phyloP scores from a whole-genome alignment of 2,113 vertebrate species.

The Chinchilla lanigera region DNA sequence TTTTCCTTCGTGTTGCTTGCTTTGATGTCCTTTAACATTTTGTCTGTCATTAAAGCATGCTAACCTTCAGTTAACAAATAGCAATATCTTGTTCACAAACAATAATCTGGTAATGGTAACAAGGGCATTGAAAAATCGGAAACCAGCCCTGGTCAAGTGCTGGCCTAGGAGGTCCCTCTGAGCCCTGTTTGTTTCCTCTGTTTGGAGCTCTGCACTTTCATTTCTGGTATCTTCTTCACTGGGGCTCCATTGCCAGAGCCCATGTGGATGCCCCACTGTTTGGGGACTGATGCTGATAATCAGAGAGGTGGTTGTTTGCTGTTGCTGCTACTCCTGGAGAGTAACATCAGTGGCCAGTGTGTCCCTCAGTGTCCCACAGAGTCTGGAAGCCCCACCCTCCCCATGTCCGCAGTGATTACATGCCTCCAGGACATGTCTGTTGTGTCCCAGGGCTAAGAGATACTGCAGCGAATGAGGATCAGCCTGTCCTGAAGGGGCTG shows the following conservation, averaged over 20 bases:
- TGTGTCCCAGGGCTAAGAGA: neutral
- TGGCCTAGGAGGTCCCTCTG: neutral
- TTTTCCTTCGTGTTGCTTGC: neutral
- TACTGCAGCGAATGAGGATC: too few species aligned
- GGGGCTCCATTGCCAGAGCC: neutral
- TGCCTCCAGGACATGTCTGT: too few species aligned
- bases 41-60: neutral
- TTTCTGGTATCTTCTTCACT: neutral
- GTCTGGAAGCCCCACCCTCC: neutral
- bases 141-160: neutral
- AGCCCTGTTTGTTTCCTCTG: neutral
- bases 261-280: neutral
- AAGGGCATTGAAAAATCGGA: neutral
- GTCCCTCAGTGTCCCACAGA: accelerated
- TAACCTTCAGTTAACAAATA: neutral
- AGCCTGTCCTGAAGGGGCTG: neutral
- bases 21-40: neutral
- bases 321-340: neutral
- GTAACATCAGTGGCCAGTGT: neutral
- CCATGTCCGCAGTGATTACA: neutral
- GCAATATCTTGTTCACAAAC: neutral
- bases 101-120: neutral
- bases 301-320: neutral
- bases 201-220: neutral
- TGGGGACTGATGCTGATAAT: neutral